Conservation (phyloP, 2,888 invertebrate genomes). For the Metopia argyrocephala region DNA sequence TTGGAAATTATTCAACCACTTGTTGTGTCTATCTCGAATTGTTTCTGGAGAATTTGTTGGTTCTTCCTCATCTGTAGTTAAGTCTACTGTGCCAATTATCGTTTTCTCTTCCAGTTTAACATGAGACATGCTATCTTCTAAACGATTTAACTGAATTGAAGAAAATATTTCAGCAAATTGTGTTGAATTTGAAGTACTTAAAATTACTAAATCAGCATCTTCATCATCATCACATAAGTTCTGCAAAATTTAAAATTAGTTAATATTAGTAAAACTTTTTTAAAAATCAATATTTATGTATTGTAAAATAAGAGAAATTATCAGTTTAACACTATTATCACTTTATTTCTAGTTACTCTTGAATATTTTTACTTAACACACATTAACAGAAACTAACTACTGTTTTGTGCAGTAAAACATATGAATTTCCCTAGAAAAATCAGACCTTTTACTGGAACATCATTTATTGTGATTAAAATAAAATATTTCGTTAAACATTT, state of each 20-base stretch:
- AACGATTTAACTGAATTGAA: constrained; percentile 17
- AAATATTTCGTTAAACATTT: not conserved
- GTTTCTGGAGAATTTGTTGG: not conserved
- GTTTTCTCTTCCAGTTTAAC: constrained; percentile 46
- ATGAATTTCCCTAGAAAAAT: constrained; percentile 62
- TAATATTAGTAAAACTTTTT: not conserved
- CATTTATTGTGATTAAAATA: constrained; percentile 61
- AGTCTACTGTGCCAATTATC: constrained; percentile 45
- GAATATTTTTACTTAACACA: constrained; percentile 47
- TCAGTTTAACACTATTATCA: constrained; percentile 55
- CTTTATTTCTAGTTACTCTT: constrained; percentile 48
- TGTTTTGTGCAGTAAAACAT: constrained; percentile 43
- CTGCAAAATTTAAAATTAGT: constrained; percentile 6
- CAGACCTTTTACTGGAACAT: constrained; percentile 75
- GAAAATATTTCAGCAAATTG: constrained; percentile 50
- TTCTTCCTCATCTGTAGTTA: constrained; percentile 31
- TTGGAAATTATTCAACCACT: constrained; percentile 49
- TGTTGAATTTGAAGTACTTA: not conserved
- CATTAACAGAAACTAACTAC: constrained; percentile 72
- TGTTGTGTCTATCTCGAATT: constrained; percentile 17
- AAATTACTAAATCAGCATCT: constrained; percentile 29
- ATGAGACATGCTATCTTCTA: constrained; percentile 17
- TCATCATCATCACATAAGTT: constrained; percentile 57
- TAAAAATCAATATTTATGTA: too few species aligned
- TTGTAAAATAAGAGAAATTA: too few species aligned